phyloP scores from a whole-genome alignment of 2,797 vertebrate species.

The Telmatherina bonti region DNA sequence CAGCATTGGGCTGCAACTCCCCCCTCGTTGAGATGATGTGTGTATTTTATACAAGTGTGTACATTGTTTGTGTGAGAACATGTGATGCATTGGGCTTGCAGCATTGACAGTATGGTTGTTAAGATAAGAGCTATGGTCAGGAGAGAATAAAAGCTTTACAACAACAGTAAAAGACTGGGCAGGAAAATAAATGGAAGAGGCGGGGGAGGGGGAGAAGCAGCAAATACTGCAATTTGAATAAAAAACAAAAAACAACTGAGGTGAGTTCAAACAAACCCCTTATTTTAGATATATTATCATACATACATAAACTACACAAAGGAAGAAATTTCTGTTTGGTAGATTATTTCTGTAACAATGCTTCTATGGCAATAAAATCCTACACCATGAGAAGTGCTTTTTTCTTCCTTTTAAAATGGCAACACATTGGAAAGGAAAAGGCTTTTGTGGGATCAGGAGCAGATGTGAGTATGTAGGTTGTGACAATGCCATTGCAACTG shows the following conservation, averaged over 20 bases:
- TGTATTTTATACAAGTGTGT: slow-evolving; percentile 13
- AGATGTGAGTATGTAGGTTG: no score
- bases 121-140: slow-evolving; percentile 57
- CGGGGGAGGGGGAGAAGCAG: slow-evolving; percentile 2
- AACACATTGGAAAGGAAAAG: no score
- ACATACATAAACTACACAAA: no score
- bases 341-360: no score
- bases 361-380: no score
- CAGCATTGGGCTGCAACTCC: slow-evolving; percentile 17
- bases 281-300: no score
- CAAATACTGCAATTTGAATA: neutral
- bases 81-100: slow-evolving; percentile 27
- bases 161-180: slow-evolving; percentile 26
- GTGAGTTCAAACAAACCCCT: no score
- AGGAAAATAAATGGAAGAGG: slow-evolving; percentile 21
- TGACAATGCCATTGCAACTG: no score
- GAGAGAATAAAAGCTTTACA: slow-evolving; percentile 37
- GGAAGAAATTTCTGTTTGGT: no score
- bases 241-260: neutral
- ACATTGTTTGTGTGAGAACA: neutral
- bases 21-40: slow-evolving; percentile 13
- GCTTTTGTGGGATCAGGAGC: no score
- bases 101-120: slow-evolving; percentile 46
- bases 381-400: no score
- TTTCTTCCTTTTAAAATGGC: no score